phyloP scores from a whole-genome alignment of 2,113 vertebrate species.

The Budorcas taxicolor region DNA sequence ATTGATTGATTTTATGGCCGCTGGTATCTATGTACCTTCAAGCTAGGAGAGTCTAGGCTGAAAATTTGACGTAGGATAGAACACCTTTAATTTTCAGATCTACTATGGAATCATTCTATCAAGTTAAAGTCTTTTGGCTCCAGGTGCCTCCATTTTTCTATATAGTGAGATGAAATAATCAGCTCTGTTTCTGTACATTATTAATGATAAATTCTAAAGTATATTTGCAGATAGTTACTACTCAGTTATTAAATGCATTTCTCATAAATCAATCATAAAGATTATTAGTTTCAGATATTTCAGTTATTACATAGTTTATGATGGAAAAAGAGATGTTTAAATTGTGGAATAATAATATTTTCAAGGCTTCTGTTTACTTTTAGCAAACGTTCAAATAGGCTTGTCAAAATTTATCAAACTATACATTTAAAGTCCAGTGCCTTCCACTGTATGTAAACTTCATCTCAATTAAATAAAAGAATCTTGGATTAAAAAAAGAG shows the following conservation, averaged over 20 bases:
- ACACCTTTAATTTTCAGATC: neutral
- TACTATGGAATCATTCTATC: neutral
- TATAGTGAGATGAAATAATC: neutral
- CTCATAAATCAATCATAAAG: neutral
- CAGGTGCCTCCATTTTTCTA: neutral
- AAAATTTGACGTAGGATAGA: neutral
- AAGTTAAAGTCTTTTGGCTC: neutral
- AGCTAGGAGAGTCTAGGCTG: neutral
- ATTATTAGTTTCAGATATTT: slow-evolving; percentile 5
- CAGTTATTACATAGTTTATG: neutral
- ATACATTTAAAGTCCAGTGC: neutral
- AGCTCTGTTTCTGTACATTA: neutral
- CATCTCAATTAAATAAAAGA: neutral
- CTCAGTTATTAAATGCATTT: neutral
- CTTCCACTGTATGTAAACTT: neutral
- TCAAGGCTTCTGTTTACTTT: slow-evolving; percentile 3
- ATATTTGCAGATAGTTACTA: neutral
- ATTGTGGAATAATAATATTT: slow-evolving; percentile 10
- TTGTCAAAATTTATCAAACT: neutral
- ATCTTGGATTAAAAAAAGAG: neutral
- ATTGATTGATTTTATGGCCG: neutral
- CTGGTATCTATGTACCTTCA: neutral
- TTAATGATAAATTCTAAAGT: neutral
- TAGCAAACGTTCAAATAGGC: neutral
- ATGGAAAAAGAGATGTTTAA: neutral